Evolutionary conservation across 2,888 invertebrate species (phyloP), one percentile per base, ranked within the genome.

Genomic region (Neocrepidodera transversa): DNA sequence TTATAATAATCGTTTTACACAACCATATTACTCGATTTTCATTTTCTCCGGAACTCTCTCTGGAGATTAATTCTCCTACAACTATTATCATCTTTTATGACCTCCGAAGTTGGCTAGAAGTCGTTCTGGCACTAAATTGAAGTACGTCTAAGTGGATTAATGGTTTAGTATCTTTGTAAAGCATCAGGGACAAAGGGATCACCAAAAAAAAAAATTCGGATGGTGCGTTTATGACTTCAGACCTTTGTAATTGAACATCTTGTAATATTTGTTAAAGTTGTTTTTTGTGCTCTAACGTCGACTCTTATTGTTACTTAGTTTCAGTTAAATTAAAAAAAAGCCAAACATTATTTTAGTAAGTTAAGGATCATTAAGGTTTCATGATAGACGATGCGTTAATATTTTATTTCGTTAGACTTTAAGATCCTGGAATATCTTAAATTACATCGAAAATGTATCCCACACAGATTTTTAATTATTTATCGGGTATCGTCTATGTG

Each of bases 51-150:
- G 30, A 50, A 55, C 47, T 51, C 56, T 23, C 50, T 47, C 45
- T 28, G 42, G 53, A 58, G 51, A 62, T 58, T 62, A 58, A 62
- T 62, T 62, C 48, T 49, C 35, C 42, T 35, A 43, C 45, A 35
- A 51, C 50, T 45, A 58, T 58, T 62, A 58, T 62, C 55, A 52
- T 58, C 58, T 54, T 62, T 55, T 58, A 55, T 32, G 58, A 43
- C 48, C 45, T 38, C 36, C 35, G 32, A 32, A 49, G 47, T 48
- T 43, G 35, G 48, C 17, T 53, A 18, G 36, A 36, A 16, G 45
- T 16, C 36, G 23, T 38, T 30, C 38, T 40, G 40, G 45, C 45
- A 45, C 26, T 28, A 28, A 45, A 45, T 45, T 45, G 26, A 28
- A 45, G 45, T 26, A 26, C 45, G 11, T 45, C 26, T 45, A 45